These are phyloP conservation scores for Drosophila trapezifrons DNA, from an alignment of 1,140 invertebrate genomes.

Conservation along the genomic window DNA sequence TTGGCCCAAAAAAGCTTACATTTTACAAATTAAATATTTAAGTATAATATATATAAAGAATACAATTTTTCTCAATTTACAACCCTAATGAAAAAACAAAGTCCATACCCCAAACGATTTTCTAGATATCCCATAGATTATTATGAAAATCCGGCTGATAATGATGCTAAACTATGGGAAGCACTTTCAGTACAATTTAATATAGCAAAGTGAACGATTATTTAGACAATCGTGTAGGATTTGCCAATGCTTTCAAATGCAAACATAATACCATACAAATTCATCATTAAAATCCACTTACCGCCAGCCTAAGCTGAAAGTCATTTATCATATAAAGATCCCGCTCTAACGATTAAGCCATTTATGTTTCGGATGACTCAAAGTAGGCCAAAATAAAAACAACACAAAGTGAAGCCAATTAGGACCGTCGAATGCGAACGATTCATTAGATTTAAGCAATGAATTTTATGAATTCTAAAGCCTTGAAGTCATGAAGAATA, in stretches of 20 bases:
- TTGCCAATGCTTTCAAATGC: background rate
- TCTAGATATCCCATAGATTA: no score
- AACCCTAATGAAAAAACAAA: background rate
- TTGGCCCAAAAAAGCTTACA: no score
- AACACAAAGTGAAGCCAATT: background rate
- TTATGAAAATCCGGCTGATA: background rate
- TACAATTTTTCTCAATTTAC: background rate
- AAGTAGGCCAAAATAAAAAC: background rate
- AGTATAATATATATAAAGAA: no score
- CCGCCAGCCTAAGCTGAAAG: background rate
- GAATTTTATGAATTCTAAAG: background rate
- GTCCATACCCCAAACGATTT: no score
- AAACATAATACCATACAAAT: constrained; percentile 1
- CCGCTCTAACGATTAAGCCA: constrained; percentile 4
- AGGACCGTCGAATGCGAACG: background rate
- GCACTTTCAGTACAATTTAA: background rate
- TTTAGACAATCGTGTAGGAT: constrained; percentile 1
- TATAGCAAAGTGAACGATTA: background rate
- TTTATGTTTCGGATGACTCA: background rate
- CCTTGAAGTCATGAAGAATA: background rate
- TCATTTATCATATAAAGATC: constrained; percentile 13
- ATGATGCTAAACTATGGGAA: constrained; percentile 14
- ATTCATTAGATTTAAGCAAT: background rate
- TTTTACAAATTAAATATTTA: no score
- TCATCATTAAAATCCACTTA: constrained; percentile 15